These are phyloP conservation scores for Sebastolobus altivelis DNA, from an alignment of 2,797 vertebrate species.

Conservation along the genomic window DNA sequence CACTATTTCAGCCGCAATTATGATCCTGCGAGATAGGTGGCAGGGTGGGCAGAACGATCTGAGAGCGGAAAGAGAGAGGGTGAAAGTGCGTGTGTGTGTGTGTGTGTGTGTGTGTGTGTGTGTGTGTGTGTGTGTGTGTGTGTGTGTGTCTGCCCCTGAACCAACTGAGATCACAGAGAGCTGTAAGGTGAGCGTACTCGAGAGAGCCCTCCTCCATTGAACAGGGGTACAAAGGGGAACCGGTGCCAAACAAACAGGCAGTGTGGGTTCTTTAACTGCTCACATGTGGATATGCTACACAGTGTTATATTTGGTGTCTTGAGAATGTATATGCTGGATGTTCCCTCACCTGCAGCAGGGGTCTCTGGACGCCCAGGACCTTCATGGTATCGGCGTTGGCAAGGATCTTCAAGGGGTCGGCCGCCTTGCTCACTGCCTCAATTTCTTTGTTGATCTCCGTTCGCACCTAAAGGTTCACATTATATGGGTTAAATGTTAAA, in stretches of 20 bases:
- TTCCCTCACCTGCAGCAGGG: conserved; percentile 92
- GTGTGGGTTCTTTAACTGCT: conserved; percentile 7
- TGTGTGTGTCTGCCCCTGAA: conserved; percentile 21
- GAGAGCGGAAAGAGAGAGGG: conserved; percentile 27
- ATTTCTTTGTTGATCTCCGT: conserved; percentile 98
- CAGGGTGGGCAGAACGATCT: conserved; percentile 46
- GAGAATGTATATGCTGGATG: not conserved
- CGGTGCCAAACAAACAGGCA: conserved; percentile 14
- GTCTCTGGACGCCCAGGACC: conserved; percentile 93
- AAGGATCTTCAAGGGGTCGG: conserved; percentile 94
- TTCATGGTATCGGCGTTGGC: conserved; percentile 98
- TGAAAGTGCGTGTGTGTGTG: not conserved
- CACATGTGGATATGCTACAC: not conserved
- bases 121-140: not conserved
- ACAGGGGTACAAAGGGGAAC: conserved; percentile 36
- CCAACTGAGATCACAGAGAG: conserved; percentile 44
- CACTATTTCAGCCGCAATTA: conserved; percentile 65
- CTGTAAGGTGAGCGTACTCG: conserved; percentile 24
- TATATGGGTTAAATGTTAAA: not conserved
- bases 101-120: not conserved
- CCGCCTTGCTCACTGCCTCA: conserved; percentile 92
- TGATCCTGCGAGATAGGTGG: conserved; percentile 67
- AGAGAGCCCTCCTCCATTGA: conserved; percentile 34
- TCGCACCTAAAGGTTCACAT: conserved; percentile 82
- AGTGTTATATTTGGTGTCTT: not conserved